Conservation (phyloP, 2,888 invertebrate genomes). For the Lasioglossum oenotherae region DNA sequence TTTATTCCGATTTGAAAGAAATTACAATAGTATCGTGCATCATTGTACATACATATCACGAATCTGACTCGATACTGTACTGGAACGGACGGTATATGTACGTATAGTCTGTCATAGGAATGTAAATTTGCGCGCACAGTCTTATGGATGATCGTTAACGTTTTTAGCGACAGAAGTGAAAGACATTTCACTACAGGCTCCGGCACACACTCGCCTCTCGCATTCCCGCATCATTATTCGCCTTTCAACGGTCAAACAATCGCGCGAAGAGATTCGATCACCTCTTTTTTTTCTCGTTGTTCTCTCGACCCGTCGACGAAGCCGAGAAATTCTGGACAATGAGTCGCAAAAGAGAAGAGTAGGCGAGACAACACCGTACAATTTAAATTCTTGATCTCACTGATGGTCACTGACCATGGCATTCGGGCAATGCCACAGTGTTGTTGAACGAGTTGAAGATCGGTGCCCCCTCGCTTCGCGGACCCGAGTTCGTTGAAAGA, state of each 20-base stretch:
- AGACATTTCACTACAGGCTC: not conserved
- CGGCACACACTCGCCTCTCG: not conserved
- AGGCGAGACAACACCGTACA: constrained; percentile 56
- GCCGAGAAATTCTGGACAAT: constrained; percentile 55
- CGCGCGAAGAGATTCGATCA: constrained; percentile 9
- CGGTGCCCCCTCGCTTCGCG: constrained; percentile 65
- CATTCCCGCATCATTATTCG: not conserved
- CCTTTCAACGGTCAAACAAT: constrained; percentile 8
- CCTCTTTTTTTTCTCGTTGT: not conserved
- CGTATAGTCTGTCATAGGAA: not conserved
- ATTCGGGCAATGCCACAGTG: constrained; percentile 70
- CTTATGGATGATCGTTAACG: not conserved
- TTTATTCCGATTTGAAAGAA: too few relatives aligned
- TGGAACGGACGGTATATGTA: not conserved
- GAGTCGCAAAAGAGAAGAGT: constrained; percentile 44
- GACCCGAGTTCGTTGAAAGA: constrained; percentile 57
- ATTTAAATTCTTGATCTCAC: constrained; percentile 73
- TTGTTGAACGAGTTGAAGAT: constrained; percentile 71
- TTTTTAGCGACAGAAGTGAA: not conserved
- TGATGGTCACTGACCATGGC: constrained; percentile 70
- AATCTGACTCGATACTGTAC: too few relatives aligned
- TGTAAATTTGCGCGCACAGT: not conserved
- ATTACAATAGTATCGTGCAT: too few relatives aligned
- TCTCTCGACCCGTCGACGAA: not conserved
- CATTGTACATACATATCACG: too few relatives aligned